Conservation (phyloP, 2,797 vertebrate species). For the Bradypus variegatus region DNA sequence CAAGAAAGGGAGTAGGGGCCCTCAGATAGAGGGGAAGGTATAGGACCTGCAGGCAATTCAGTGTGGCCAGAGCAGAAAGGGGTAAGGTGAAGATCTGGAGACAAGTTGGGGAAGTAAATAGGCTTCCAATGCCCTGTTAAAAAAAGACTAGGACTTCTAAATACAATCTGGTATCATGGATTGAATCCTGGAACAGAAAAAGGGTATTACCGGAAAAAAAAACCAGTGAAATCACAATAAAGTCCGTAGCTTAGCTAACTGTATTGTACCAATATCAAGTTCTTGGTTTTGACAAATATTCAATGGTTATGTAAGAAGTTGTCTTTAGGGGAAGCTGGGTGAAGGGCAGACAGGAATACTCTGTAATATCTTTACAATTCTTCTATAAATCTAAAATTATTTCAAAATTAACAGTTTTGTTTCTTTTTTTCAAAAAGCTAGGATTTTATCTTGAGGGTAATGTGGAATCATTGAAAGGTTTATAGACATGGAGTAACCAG, state of each 20-base stretch:
- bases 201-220: neutral
- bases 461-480: neutral
- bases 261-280: neutral
- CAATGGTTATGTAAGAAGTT: neutral
- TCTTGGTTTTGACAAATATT: neutral
- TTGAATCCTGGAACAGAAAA: neutral
- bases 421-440: neutral
- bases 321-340: neutral
- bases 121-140: neutral
- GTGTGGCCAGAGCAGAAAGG: neutral
- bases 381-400: neutral
- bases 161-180: neutral
- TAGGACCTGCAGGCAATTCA: neutral
- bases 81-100: neutral
- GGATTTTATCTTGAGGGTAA: neutral
- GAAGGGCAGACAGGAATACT: neutral
- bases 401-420: neutral
- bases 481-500: neutral
- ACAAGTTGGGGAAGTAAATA: neutral
- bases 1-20: neutral
- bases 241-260: neutral
- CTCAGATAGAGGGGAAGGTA: neutral
- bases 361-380: neutral
- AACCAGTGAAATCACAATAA: neutral
- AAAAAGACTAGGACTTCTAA: neutral